Evolutionary conservation across 2,888 invertebrate genomes (phyloP).

Genomic region (Hydrotaea cyrtoneurina): DNA sequence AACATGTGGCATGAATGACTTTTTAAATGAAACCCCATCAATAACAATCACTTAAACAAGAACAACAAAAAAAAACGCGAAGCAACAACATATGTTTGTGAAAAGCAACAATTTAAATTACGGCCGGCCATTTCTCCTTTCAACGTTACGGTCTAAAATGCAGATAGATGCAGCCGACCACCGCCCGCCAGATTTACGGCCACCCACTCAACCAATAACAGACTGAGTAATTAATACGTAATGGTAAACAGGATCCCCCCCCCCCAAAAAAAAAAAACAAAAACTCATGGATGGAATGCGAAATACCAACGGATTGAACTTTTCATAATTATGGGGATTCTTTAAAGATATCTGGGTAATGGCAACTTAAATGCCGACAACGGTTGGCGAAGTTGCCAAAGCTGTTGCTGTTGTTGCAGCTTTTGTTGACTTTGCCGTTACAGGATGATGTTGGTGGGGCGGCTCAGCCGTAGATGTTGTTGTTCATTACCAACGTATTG

Average conservation of each 20-base stretch:
- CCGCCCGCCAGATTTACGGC: too few species aligned
- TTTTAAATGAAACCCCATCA: constrained; percentile 54
- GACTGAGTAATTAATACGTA: not conserved
- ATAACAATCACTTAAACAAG: constrained; percentile 49
- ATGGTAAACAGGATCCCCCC: not conserved
- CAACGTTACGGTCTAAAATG: not conserved
- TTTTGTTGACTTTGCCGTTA: too few species aligned
- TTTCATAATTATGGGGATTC: constrained; percentile 25
- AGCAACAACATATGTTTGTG: constrained; percentile 64
- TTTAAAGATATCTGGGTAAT: not conserved
- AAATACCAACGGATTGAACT: not conserved
- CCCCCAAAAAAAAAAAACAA: constrained; percentile 16
- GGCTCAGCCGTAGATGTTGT: constrained; percentile 16
- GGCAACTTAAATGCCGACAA: constrained; percentile 9
- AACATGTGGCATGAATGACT: constrained; percentile 54
- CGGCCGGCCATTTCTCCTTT: not conserved
- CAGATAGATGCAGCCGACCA: not conserved
- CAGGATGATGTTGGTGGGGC: not conserved
- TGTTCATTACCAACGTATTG: constrained; percentile 38
- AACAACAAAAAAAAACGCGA: not conserved
- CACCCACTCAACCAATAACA: not conserved
- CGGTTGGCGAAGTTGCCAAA: not conserved
- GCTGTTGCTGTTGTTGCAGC: too few species aligned
- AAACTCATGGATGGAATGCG: not conserved
- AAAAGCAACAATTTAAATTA: constrained; percentile 44